Evolutionary conservation across 2,888 invertebrate genomes (phyloP).

Genomic region (Oxystoma pomonae): DNA sequence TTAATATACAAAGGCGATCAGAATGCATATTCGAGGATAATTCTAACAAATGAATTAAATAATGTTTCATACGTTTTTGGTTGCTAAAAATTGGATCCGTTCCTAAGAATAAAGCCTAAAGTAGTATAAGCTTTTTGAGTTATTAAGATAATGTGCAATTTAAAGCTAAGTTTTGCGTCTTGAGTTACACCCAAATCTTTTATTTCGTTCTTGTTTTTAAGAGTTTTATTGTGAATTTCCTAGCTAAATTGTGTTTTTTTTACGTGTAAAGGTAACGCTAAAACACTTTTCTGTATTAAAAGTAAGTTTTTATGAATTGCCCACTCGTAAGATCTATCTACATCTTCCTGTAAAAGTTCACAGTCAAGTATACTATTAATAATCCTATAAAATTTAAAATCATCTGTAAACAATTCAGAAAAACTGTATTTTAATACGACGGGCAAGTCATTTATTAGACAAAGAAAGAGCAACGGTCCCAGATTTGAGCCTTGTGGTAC

Average conservation of each 20-base stretch:
- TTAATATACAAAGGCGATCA: constrained; percentile 6
- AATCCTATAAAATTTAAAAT: not conserved
- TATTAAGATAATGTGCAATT: constrained; percentile 9
- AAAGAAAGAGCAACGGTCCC: not conserved
- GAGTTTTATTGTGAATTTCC: constrained; percentile 3
- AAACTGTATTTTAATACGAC: no score
- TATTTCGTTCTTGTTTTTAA: constrained; percentile 4
- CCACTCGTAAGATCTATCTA: not conserved
- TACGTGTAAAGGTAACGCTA: no score
- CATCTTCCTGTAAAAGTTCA: not conserved
- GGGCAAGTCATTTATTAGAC: not conserved
- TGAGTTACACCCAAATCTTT: constrained; percentile 12
- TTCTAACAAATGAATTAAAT: no score
- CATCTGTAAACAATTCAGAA: constrained; percentile 1
- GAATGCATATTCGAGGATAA: constrained; percentile 9
- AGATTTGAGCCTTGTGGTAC: not conserved
- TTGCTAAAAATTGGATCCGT: no score
- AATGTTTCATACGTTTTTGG: no score
- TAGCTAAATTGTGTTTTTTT: constrained; percentile 4
- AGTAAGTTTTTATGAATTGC: no score
- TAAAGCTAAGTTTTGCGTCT: constrained; percentile 12
- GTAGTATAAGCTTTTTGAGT: no score
- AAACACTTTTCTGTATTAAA: no score
- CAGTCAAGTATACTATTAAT: not conserved
- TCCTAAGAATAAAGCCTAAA: no score